Percentiles rank a stretch among this genome's conserved stretches.
Conservation (phyloP, 92 coral and sea anemone species). For the Umimayanthus chanpuru region DNA sequence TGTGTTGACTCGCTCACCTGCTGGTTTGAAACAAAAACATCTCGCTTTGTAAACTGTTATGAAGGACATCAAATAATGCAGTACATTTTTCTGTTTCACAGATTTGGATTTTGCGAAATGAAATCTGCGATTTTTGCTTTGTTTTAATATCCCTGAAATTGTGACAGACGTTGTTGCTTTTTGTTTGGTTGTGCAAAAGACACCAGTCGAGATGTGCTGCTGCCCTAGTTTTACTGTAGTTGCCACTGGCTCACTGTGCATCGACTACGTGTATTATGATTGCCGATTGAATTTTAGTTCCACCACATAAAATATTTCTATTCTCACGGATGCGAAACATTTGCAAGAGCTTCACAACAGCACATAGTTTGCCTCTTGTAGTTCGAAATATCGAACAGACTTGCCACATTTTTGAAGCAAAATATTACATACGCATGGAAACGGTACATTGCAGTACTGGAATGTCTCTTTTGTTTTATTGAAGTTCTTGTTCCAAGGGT, state of each 20-base stretch:
- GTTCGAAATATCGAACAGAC: neutral
- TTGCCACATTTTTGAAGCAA: neutral
- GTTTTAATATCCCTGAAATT: neutral
- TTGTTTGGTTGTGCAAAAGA: neutral
- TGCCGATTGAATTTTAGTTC: neutral
- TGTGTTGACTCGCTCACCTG: constrained; percentile 24
- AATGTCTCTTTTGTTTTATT: constrained; percentile 27
- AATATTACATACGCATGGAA: neutral
- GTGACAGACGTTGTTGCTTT: neutral
- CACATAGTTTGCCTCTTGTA: neutral
- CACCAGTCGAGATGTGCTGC: neutral
- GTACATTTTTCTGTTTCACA: neutral
- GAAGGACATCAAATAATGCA: neutral
- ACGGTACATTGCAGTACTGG: constrained; percentile 5
- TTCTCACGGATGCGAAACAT: neutral
- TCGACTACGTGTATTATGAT: neutral
- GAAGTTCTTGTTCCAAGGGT: neutral
- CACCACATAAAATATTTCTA: neutral
- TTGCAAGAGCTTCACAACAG: neutral
- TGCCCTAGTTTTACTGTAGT: neutral
- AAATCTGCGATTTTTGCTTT: neutral
- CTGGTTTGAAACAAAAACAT: constrained; percentile 29
- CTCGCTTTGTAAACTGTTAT: constrained; percentile 3
- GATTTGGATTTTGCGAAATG: neutral
- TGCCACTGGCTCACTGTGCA: neutral